A percentile compares a stretch with the other conserved stretches of the same genome.
phyloP scores from a whole-genome alignment of 1,140 invertebrate genomes.

The Sinonovacula constricta region DNA sequence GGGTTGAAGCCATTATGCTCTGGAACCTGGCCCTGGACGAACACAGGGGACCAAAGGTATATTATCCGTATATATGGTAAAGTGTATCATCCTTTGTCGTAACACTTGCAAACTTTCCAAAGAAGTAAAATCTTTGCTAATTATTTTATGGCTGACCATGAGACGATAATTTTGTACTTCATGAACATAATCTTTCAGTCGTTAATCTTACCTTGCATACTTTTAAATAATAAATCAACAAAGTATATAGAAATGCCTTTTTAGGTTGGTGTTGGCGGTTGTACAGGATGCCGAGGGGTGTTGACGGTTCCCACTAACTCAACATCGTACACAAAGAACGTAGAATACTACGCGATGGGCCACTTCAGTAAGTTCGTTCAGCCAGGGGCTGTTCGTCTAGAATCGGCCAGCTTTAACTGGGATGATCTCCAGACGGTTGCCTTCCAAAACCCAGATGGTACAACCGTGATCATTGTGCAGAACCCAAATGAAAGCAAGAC shows the following conservation, averaged over 20 bases:
- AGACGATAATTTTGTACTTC: no score
- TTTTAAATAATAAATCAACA: no score
- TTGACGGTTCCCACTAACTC: constrained; percentile 45
- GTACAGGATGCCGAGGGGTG: constrained; percentile 58
- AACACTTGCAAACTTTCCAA: no score
- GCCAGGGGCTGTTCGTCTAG: constrained; percentile 54
- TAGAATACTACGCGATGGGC: constrained; percentile 60
- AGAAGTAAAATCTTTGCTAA: no score
- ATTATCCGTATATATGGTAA: no score
- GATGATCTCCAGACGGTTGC: constrained; percentile 56
- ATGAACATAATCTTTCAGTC: no score
- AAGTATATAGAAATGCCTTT: no score
- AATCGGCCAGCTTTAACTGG: constrained; percentile 43
- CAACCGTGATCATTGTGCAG: constrained; percentile 49
- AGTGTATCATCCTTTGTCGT: no score
- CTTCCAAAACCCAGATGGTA: constrained; percentile 56
- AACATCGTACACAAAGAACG: constrained; percentile 49
- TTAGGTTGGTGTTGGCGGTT: constrained; percentile 53
- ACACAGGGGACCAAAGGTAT: constrained; percentile 53
- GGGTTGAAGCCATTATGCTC: constrained; percentile 56
- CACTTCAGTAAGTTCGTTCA: constrained; percentile 60
- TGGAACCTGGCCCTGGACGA: constrained; percentile 67
- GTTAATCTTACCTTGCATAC: no score
- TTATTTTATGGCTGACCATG: no score
- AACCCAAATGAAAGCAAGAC: constrained; percentile 31